A percentile compares a stretch with the other conserved stretches of the same genome.
These are phyloP conservation scores for Catharus bicknelli DNA, from an alignment of 2,113 vertebrate genomes.

Conservation along the genomic window DNA sequence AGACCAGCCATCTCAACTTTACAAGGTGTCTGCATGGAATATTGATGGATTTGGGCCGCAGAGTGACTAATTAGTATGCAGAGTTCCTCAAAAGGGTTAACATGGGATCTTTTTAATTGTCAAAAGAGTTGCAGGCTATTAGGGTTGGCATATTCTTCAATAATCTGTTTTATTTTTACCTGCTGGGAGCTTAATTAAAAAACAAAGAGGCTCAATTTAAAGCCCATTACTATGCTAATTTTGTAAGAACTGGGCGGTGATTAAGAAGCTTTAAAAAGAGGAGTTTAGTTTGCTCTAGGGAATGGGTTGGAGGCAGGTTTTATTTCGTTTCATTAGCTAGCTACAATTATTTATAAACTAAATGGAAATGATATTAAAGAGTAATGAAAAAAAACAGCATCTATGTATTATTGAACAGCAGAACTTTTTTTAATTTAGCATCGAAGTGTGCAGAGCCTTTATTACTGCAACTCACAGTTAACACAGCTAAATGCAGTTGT, in stretches of 20 bases:
- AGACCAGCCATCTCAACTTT: background rate
- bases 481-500: constrained; percentile 73
- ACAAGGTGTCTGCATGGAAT: background rate
- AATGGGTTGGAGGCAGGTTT: constrained; percentile 84
- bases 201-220: constrained; percentile 99
- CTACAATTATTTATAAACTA: constrained; percentile 91
- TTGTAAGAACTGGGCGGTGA: constrained; percentile 92
- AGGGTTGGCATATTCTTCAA: constrained; percentile 91
- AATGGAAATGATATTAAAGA: constrained; percentile 86
- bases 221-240: constrained; percentile 99
- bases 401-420: constrained; percentile 80
- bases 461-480: constrained; percentile 75
- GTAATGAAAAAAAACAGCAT: constrained; percentile 73
- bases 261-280: constrained; percentile 94
- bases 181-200: constrained; percentile 99
- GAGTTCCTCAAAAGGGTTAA: constrained; percentile 76
- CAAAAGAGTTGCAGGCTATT: constrained; percentile 89
- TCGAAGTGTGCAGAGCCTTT: constrained; percentile 61
- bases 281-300: constrained; percentile 90
- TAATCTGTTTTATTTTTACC: constrained; percentile 99
- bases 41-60: constrained; percentile 15
- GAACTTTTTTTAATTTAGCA: constrained; percentile 77
- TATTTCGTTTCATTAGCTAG: constrained; percentile 90
- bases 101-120: constrained; percentile 81
- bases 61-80: constrained; percentile 59